phyloP scores from a whole-genome alignment of 2,113 vertebrate species.

The Mirza zaza region DNA sequence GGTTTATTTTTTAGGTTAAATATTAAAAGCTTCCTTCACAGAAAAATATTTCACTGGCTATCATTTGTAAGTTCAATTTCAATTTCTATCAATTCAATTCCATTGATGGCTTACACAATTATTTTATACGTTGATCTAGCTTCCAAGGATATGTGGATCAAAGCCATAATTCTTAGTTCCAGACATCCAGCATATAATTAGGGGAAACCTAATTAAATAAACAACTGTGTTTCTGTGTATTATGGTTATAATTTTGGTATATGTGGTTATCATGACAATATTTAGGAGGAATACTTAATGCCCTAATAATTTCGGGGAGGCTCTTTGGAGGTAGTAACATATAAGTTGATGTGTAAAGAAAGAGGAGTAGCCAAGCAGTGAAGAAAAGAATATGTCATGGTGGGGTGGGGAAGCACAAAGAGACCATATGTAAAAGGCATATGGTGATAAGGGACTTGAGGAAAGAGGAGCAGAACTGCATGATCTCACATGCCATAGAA shows the following conservation, averaged over 20 bases:
- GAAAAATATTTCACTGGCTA: background rate
- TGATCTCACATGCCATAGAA: background rate
- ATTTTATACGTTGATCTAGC: background rate
- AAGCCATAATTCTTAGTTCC: background rate
- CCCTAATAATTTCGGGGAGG: background rate
- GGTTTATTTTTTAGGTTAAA: background rate
- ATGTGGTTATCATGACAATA: background rate
- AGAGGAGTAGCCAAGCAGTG: background rate
- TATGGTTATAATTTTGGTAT: background rate
- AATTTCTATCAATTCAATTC: background rate
- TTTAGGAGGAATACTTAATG: background rate
- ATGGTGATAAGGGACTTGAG: background rate
- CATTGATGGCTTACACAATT: background rate
- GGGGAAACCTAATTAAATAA: background rate
- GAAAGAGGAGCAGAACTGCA: background rate
- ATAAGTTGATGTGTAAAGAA: background rate
- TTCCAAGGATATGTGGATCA: background rate
- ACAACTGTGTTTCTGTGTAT: background rate
- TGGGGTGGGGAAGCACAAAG: rapidly evolving
- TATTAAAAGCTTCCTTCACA: background rate
- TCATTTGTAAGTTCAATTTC: background rate
- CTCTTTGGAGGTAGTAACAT: background rate
- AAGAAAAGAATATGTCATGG: background rate
- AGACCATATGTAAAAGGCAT: rapidly evolving
- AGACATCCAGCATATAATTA: background rate